Conservation (phyloP, 2,888 invertebrate species). For the Acronicta alni region DNA sequence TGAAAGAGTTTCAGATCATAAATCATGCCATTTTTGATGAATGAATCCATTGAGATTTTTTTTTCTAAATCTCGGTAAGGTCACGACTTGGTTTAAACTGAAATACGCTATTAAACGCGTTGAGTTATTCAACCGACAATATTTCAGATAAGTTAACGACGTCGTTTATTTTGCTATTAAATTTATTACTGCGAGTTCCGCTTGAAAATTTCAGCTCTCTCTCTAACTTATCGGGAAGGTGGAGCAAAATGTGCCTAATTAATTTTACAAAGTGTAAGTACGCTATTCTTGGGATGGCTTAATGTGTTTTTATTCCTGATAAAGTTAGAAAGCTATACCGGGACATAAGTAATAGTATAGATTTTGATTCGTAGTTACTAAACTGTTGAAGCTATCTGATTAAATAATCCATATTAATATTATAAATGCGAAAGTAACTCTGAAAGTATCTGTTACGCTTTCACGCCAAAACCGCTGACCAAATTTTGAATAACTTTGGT, state of each 20-base stretch:
- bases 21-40: slow-evolving; percentile 86
- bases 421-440: no score
- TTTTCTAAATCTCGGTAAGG: slow-evolving; percentile 74
- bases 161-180: slow-evolving; percentile 70
- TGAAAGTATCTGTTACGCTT: no score
- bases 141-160: slow-evolving; percentile 71
- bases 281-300: slow-evolving; percentile 46
- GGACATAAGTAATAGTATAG: no score
- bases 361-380: no score
- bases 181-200: slow-evolving; percentile 66
- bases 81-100: slow-evolving; percentile 65
- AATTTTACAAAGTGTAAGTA: slow-evolving; percentile 54
- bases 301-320: slow-evolving; percentile 44
- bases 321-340: no score
- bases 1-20: slow-evolving; percentile 85
- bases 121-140: slow-evolving; percentile 69
- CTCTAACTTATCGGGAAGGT: slow-evolving; percentile 64
- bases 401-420: no score
- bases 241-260: slow-evolving; percentile 59
- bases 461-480: no score
- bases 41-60: slow-evolving; percentile 80
- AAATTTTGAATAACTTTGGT: no score
- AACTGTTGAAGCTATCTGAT: no score
- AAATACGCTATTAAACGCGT: slow-evolving; percentile 62
- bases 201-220: slow-evolving; percentile 59